Base-by-base conservation (phyloP, 1,140 invertebrate genomes). In the Drosophila watanabei region DNA sequence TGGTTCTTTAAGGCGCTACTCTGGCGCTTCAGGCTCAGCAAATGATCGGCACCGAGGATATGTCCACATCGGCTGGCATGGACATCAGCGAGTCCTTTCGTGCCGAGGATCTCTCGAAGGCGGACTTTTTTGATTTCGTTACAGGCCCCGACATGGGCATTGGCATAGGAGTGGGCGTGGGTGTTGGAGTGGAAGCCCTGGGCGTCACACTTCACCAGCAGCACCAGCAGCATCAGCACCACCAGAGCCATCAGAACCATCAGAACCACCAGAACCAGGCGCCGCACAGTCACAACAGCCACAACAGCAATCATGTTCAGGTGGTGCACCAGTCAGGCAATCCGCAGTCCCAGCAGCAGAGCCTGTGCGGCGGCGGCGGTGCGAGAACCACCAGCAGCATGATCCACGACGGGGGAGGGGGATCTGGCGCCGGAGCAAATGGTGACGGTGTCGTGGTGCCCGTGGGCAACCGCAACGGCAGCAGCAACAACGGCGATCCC, bases 111-210 rank as follows among this genome's bases (percentile, higher is more conserved):
- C 94, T 96, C 73, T 94, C 95, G 20, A 97, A 97, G 93, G 96
- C 96, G 54, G 97, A 97, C 93, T 97, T 97, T 94, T 97, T 97
- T 94, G 97, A 97, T 92, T 97, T 97, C 93, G 96, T 97, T 45
- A 96, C 96, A n/a, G 96, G 96, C 7, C 96, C 96, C 59, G 96
- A 95, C 48, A 92, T 93, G 89, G 92, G 92, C 62, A 93, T 93
- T 49, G 92, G 91, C 61, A 86, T 93, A n/a, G 91, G 91, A 10
- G 92, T 93, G 18, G 88, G 75, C 32, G 89, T 92, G 45, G 86
- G 75, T 41, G 77, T 84, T 33, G 69, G 70, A 5, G 65, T 71
- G 28, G 68, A 75, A 7, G 14, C 71, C 18, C 28, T 82, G 32
- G 63, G 73, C 45, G 71, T 85, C 9, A 78, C 66, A 37, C 49